Base-by-base conservation (phyloP, 2,888 invertebrate genomes). In the Frankliniella fusca region DNA sequence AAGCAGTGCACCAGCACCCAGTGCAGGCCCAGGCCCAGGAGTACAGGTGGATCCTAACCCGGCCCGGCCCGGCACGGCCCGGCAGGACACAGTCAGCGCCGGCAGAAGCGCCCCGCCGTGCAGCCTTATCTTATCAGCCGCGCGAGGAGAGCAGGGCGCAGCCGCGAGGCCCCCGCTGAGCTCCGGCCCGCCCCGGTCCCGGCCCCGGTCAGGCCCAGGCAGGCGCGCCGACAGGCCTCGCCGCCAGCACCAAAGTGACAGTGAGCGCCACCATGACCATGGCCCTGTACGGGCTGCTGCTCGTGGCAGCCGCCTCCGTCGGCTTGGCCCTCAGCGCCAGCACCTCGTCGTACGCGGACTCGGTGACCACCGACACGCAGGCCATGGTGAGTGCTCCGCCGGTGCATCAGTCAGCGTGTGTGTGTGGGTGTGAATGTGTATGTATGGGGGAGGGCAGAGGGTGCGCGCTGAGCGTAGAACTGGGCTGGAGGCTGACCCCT, bases 281-380 rank as follows among this genome's bases (percentile, higher is more conserved):
- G 23, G 27, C 70, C 70, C 23, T 54, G 54, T 20, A 76, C 70
- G 70, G 70, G 23, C 70, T 76, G 27, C 70, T 76, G 70, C 23
- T 38, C 27, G 70, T 76, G 27, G 10, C 23, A 27, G 38, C 38
- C 70, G 70, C 27, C 70, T 12, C 70, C 27, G 23, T 76, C 70
- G 27, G 70, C 70, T 27, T 27, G 70, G 70, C 70, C 23, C 27
- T 76, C 23, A 27, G 23, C 70, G 27, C 70, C 23, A 9, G 23
- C 70, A 12, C 70, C 70, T 76, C 70, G 27, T 23, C 23, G 23
- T 76, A 76, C 70, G 70, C 27, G 27, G 70, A 76, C 70, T 76
- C 70, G 27, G 70, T 76, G 23, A 23, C 70, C 23, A 76, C 70
- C 23, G 70, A 76, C 27, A 76, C 70, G 27, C 70, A 76, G 27